Percentiles rank a stretch among this genome's conserved stretches.
Conservation (phyloP, 2,888 invertebrate species). For the Pteria penguin region DNA sequence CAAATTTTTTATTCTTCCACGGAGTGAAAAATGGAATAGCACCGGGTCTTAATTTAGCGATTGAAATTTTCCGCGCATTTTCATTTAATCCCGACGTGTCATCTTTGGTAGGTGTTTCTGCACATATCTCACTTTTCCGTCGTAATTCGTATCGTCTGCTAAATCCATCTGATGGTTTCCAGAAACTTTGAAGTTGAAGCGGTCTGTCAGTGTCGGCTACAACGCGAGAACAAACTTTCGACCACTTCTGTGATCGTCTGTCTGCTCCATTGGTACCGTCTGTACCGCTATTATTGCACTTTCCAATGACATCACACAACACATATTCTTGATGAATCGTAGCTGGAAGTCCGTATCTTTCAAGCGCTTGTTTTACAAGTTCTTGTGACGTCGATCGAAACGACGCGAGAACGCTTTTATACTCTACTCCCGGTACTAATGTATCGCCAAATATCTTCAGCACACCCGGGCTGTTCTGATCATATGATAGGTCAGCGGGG, state of each 20-base stretch:
- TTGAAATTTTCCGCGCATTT: slow-evolving; percentile 72
- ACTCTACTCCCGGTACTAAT: slow-evolving; percentile 71
- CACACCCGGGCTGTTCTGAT: slow-evolving; percentile 72
- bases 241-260: slow-evolving; percentile 57
- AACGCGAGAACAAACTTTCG: slow-evolving; percentile 65
- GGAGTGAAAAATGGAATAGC: slow-evolving; percentile 63
- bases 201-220: slow-evolving; percentile 72
- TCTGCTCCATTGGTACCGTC: slow-evolving; percentile 5
- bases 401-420: slow-evolving; percentile 76
- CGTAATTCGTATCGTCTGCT: slow-evolving; percentile 75
- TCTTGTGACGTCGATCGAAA: slow-evolving; percentile 72
- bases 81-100: slow-evolving; percentile 73
- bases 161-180: slow-evolving; percentile 75
- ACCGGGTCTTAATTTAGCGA: slow-evolving; percentile 68
- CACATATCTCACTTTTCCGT: slow-evolving; percentile 52
- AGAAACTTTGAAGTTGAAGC: slow-evolving; percentile 72
- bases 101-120: slow-evolving; percentile 53
- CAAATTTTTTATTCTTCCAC: slow-evolving; percentile 34
- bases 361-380: slow-evolving; percentile 74
- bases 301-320: slow-evolving; percentile 75
- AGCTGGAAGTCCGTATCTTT: slow-evolving; percentile 68
- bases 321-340: slow-evolving; percentile 63
- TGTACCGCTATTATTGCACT: slow-evolving; percentile 6
- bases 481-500: slow-evolving; percentile 68
- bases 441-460: slow-evolving; percentile 74